Base-by-base conservation (phyloP, 92 coral and sea anemone genomes). In the Plumapathes pennacea region DNA sequence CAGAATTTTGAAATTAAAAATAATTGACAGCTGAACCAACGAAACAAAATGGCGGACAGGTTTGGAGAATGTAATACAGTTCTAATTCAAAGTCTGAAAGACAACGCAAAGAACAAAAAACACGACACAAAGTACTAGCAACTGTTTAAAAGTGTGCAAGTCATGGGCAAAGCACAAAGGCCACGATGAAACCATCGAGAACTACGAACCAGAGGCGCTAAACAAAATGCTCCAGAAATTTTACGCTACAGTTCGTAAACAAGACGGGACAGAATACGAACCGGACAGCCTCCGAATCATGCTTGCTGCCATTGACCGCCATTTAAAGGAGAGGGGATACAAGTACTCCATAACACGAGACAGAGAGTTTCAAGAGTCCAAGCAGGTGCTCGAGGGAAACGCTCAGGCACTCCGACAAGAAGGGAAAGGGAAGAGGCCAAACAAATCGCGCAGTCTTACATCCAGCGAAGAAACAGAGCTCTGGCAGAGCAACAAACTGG, bases 371-470 rank as follows among this genome's bases (percentile, higher is more conserved):
- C 17, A 37, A 17, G 38, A 50, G 7, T 74, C 81, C 3, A 74
- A 64, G 57, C 36, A 74, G 29, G 74, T 74, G 14, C 82, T 74
- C 25, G 67, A 64, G 31, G 82, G 82, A 50, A 75, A 69, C 64
- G 82, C 74, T 33, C 27, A 52, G 22, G 34, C 20, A 25, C 60
- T 74, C 11, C 57, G 72, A 11, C 42, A 63, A 34, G 32, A 74
- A 54, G 60, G 72, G 15, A 74, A 74, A 63, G 61, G 81, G 30
- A 64, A 46, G 51, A 57, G 67, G 37, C 73, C 73, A 32, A 64
- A 74, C 73, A 63, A 74, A 21, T 27, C 72, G 13, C 42, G 58
- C 12, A 41, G 57, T 21, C 69, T 71, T 10, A 71, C 78, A 5
- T 13, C 38, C 18, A 59, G 27, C 13, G 67, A 60, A 30, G 70